Conservation (phyloP, 23 tunicate species). For the Styela clava region DNA sequence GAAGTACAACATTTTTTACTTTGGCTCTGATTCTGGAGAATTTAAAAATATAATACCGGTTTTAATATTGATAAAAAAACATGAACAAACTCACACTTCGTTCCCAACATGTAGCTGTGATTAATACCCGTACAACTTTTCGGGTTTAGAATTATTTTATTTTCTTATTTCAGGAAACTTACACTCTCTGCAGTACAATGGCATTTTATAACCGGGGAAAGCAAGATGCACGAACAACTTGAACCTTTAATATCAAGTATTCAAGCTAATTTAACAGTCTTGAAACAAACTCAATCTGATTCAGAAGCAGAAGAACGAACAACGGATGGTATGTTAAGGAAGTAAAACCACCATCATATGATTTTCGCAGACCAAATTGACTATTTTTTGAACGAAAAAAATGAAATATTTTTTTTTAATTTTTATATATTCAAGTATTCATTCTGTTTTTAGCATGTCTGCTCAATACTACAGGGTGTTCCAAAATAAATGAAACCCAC, state of each 20-base stretch:
- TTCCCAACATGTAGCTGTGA: not conserved
- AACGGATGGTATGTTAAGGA: not conserved
- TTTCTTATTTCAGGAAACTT: slow-evolving; percentile 59
- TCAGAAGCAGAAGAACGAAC: not conserved
- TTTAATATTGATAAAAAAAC: not conserved
- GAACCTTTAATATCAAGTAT: slow-evolving; percentile 36
- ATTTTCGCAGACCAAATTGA: no score
- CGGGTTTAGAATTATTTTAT: no score
- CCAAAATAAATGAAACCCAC: no score
- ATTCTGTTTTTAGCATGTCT: no score
- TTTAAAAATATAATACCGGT: no score
- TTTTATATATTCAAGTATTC: no score
- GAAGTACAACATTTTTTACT: not conserved
- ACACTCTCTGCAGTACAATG: slow-evolving; percentile 74
- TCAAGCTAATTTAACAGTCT: not conserved
- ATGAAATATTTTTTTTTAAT: no score
- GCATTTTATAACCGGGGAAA: slow-evolving; percentile 47
- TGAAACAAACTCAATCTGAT: not conserved
- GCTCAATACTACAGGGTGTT: no score
- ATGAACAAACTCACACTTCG: not conserved
- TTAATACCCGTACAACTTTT: no score
- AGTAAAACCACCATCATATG: no score
- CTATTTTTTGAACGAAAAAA: no score
- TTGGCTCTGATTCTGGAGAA: not conserved
- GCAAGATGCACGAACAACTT: slow-evolving; percentile 2